Base-by-base conservation (phyloP, 1,140 invertebrate species). In the Eubasilissa regina region DNA sequence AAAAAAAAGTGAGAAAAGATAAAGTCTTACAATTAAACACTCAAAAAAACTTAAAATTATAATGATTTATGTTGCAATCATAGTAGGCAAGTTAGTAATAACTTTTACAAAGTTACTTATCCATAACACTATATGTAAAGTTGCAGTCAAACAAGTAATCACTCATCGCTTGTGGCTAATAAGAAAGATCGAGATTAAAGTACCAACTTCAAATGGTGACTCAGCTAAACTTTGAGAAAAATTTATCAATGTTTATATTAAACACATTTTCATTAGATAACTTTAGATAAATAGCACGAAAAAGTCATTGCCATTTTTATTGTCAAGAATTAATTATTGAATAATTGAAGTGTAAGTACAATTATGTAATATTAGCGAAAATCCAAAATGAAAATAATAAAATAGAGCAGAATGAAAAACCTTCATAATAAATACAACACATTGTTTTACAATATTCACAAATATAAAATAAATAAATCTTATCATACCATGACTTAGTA, bases 401-500 rank as follows among this genome's bases (percentile, higher is more conserved):
- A 62, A 9, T 25, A 62, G 25, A 10, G 25, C 25, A 62, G 10
- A n/a, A 64, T 64, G 19, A 64, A 7, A 62, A 11, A 3, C 6
- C 6, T 35, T 6, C 25, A 35, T 6, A 35, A 35, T 35, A 35
- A 35, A 35, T 35, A 35, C 25, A 6, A 35, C 25, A 35, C 25
- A 35, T 35, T 35, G 25, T 35, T 35, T 35, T 35, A 35, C 11
- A 51, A 51, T 51, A 51, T 51, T 51, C 48, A 51, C 48, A 51
- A 51, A 51, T 15, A 51, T 13, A 51, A 13, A 35, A 64, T 25
- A 35, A 64, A 64, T 64, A 64, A 43, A 64, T 64, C 19, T 35
- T 64, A 25, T 62, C 13, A 12, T 64, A 64, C 60, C 60, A 64
- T 64, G 60, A 64, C 60, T 64, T 64, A 64, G 60, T 44, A 35